These are phyloP conservation scores for Cantharis rufa DNA, from an alignment of 2,888 invertebrate species.

Conservation along the genomic window DNA sequence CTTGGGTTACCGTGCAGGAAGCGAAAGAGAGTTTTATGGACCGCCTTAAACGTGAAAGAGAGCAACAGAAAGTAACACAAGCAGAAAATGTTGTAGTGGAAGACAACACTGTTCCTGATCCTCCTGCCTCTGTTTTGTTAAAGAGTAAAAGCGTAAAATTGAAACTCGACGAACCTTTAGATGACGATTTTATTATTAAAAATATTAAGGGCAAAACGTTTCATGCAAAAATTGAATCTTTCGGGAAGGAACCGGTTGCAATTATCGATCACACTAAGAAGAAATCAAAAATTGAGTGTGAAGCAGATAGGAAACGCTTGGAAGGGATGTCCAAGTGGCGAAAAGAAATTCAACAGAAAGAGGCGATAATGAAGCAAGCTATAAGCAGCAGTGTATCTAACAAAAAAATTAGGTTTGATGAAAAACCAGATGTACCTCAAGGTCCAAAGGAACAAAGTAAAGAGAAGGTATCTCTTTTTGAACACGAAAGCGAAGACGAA, in stretches of 20 bases:
- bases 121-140: background rate
- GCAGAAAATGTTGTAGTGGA: background rate
- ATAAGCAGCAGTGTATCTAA: conserved; percentile 60
- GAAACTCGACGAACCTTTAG: background rate
- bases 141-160: background rate
- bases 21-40: conserved; percentile 75
- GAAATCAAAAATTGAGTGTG: conserved; percentile 28
- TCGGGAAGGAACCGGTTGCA: background rate
- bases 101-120: background rate
- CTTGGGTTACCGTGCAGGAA: conserved; percentile 63
- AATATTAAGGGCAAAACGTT: conserved; percentile 41
- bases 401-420: conserved; percentile 69
- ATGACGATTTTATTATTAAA: conserved; percentile 40
- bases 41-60: conserved; percentile 67
- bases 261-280: background rate
- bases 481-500: conserved; percentile 55
- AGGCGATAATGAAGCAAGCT: conserved; percentile 65
- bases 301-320: conserved; percentile 68
- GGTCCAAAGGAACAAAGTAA: conserved; percentile 15
- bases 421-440: conserved; percentile 54
- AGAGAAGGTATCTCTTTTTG: conserved; percentile 27
- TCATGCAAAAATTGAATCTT: background rate
- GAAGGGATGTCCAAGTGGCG: conserved; percentile 69
- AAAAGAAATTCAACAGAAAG: conserved; percentile 66
- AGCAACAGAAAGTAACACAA: conserved; percentile 43